These are phyloP conservation scores for Lithobates pipiens DNA, from an alignment of 2,797 vertebrate genomes.

Conservation along the genomic window DNA sequence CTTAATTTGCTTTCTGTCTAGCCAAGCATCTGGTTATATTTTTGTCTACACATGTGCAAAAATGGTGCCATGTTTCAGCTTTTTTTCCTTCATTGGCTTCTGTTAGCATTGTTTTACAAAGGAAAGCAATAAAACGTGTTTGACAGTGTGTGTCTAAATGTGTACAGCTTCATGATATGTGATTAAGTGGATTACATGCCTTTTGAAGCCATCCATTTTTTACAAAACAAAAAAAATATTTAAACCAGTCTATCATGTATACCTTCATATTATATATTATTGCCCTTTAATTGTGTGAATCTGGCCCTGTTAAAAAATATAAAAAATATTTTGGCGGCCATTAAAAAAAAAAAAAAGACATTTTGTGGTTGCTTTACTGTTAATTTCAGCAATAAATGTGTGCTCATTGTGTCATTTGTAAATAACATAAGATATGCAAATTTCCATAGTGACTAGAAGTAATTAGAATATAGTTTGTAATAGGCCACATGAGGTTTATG, in stretches of 20 bases:
- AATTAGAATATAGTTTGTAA: neutral
- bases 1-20: too few species aligned
- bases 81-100: too few species aligned
- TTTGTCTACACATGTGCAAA: too few species aligned
- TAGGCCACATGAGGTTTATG: neutral
- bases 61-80: too few species aligned
- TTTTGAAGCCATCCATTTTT: neutral
- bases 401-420: neutral
- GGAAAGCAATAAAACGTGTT: too few species aligned
- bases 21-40: too few species aligned
- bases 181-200: too few species aligned
- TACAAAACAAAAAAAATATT: neutral
- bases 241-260: neutral
- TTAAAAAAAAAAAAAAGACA: neutral
- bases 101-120: too few species aligned
- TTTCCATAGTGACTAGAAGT: neutral
- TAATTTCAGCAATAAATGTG: neutral
- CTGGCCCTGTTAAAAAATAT: neutral
- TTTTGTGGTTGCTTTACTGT: neutral
- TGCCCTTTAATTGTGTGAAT: too few species aligned
- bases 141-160: too few species aligned
- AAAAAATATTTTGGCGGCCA: too few species aligned
- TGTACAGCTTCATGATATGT: too few species aligned
- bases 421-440: neutral
- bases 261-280: neutral